Evolutionary conservation across 2,113 vertebrate genomes (phyloP).

Genomic region (Petrocephalus microphthalmus): DNA sequence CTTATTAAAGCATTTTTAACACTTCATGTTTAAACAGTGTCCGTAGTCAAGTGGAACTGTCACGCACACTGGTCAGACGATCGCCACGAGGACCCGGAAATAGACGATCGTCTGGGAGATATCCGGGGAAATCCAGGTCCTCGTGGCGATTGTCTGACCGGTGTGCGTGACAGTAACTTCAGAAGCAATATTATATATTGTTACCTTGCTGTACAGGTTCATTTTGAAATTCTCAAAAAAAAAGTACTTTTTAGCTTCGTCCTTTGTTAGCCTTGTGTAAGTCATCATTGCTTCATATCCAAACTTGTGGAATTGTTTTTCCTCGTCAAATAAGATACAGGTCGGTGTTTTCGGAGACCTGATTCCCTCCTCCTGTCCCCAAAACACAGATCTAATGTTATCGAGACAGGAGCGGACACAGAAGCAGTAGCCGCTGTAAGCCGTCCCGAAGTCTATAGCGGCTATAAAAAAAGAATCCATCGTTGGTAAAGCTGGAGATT

Average conservation of each 20-base stretch:
- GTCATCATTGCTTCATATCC: conserved; percentile 40
- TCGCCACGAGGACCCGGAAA: no score
- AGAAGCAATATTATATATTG: background rate
- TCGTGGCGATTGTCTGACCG: no score
- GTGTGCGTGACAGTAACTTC: no score
- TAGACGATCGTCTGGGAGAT: no score
- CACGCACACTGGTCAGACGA: no score
- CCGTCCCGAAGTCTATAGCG: conserved; percentile 35
- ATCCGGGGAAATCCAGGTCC: no score
- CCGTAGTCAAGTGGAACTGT: no score
- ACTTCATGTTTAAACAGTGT: background rate
- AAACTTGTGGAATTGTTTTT: conserved; percentile 35
- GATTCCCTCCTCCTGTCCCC: background rate
- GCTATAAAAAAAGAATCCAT: background rate
- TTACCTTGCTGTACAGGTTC: conserved; percentile 40
- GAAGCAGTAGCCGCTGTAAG: conserved; percentile 43
- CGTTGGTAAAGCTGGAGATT: no score
- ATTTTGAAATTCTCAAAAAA: conserved; percentile 49
- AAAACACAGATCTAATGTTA: conserved; percentile 30
- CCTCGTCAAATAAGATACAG: conserved; percentile 36
- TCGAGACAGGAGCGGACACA: conserved; percentile 22
- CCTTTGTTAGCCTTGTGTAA: conserved; percentile 10
- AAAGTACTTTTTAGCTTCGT: conserved; percentile 16
- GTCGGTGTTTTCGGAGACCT: conserved; percentile 27
- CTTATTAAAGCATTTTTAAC: background rate